Base-by-base conservation (phyloP, 2,888 invertebrate species). In the Ethmia dodecea region DNA sequence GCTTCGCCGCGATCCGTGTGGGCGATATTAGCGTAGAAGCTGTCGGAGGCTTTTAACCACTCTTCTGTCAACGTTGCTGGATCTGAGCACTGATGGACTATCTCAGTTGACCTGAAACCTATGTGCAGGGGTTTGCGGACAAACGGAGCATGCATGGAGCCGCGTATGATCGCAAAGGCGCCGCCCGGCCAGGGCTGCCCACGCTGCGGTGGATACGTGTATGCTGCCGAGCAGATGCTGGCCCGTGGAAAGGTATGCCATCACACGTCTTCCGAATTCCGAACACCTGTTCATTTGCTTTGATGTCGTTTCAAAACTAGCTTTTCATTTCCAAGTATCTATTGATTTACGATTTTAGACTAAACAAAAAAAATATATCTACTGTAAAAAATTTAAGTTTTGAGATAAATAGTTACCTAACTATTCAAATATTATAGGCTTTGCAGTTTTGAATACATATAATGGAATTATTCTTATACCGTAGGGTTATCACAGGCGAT, bases 211-310 rank as follows among this genome's bases (percentile, higher is more conserved):
- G 95, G 95, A 46, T 94, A 81, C 69, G 96, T 96, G 35, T 96
- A 95, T 78, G 94, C 94, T 45, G 96, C 96, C 41, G 96, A 96
- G 83, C 94, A 95, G 86, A 95, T 95, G 95, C 88, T 96, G 63
- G 95, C 95, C 52, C 90, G 94, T 72, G 95, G 94, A 88, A 90
- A 92, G 89, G 95, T 95, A 88, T 28, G 13, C 15, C 16, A 29
- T 16, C 8, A 26, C 10, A 13, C 14, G 26, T 26, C n/a, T 4
- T n/a, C 6, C 15, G 3, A 15, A n/a, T 4, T 5, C 10, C 15
- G 15, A 28, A 28, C 15, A 14, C 5, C n/a, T 26, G 5, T 20
- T 8, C 18, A 12, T 30, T n/a, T 30, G 20, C 18, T 30, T 30
- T 28, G 3, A 27, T 8, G 18, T 18, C 18, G 5, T 5, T 8